A percentile compares a stretch with the other conserved stretches of the same genome.
These are phyloP conservation scores for Heliconius charithonia DNA, from an alignment of 2,888 invertebrate genomes.

Conservation along the genomic window DNA sequence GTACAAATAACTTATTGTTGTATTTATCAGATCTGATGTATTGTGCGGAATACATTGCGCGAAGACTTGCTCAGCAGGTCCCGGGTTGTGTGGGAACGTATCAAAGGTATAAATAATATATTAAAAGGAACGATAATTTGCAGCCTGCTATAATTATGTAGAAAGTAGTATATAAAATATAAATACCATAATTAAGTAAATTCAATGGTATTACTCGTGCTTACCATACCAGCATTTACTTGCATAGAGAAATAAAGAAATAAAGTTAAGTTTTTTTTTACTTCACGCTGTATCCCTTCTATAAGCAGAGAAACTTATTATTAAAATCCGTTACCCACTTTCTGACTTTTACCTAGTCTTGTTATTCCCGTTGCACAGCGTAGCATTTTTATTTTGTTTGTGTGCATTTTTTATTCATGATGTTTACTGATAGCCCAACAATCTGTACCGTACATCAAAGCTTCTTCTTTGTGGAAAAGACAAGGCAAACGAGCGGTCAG, in stretches of 20 bases:
- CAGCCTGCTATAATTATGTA: not conserved
- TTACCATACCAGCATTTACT: not conserved
- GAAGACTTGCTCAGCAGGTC: not conserved
- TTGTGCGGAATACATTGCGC: not conserved
- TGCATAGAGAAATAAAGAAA: not conserved
- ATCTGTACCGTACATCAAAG: too few species aligned
- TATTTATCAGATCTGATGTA: not conserved
- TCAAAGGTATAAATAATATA: not conserved
- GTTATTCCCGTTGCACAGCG: too few species aligned
- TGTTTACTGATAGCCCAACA: too few species aligned
- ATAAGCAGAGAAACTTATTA: not conserved
- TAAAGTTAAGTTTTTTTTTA: too few species aligned
- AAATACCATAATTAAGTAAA: not conserved
- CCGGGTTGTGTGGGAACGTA: not conserved
- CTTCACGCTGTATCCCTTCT: not conserved
- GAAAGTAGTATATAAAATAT: not conserved
- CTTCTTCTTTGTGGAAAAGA: too few species aligned
- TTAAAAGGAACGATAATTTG: not conserved
- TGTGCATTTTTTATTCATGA: too few species aligned
- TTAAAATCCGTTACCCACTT: not conserved
- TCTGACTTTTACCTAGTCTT: too few species aligned
- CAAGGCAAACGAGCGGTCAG: too few species aligned
- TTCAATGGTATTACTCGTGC: not conserved
- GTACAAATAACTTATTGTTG: not conserved
- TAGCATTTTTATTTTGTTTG: too few species aligned